Evolutionary conservation across 1,140 invertebrate genomes (phyloP), one percentile per base, ranked within the genome.

Genomic region (Ceratina australensis): DNA sequence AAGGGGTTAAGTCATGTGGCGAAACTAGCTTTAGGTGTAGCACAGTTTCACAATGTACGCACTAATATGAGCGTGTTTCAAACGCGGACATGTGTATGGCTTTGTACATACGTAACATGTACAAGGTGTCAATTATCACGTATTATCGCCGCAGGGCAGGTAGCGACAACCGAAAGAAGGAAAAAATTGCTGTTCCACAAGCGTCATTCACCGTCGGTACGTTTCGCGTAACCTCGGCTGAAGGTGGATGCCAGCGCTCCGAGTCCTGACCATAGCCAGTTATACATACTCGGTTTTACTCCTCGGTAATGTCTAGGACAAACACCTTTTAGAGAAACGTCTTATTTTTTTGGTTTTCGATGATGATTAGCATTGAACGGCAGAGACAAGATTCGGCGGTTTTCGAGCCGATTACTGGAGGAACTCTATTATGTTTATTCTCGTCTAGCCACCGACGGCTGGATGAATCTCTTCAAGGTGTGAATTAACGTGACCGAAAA

Each of bases 291-390:
- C 72, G 81, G 73, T 82, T 87, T 87, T 85, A 80, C 83, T 72
- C 79, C 75, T 72, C 83, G 86, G 85, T 91, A 92, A 92, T 84
- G 67, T 79, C 68, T 83, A 86, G 69, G 72, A 82, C 87, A 92
- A 92, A 92, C 83, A 91, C 71, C 89, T 88, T 90, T 89, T 89
- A 89, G 86, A 87, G 87, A 79, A 84, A 74, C 86, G 68, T 84
- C 86, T 84, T 83, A 84, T 88, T 91, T 90, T 68, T 89, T 90
- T 72, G 83, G 87, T 90, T 90, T 88, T 89, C 83, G 87, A 91
- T 90, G 83, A 91, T 90, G 86, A 92, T 91, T 92, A 92, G 86
- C 90, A 92, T 90, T 82, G 84, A 73, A 72, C 74, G 63, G 72
- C 71, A 67, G 56, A 77, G 65, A 16, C 75, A 68, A 49, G 66